phyloP scores from a whole-genome alignment of 2,888 invertebrate genomes.

The Cacoxenus indagator region DNA sequence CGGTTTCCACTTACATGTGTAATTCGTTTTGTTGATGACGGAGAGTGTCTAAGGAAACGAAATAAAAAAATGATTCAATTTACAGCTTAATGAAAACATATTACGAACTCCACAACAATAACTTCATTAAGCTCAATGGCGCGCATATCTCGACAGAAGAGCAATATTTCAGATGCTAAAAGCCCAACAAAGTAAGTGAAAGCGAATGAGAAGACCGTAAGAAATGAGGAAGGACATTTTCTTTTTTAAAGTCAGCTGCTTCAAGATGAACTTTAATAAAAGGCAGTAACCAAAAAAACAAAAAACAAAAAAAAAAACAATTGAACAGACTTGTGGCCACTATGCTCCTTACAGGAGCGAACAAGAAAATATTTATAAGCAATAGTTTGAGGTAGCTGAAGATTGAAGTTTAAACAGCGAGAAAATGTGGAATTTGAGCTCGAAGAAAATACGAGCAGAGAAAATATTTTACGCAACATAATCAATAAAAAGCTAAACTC shows the following conservation, averaged over 20 bases:
- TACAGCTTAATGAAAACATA: conserved; percentile 53
- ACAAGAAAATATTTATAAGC: too few relatives aligned
- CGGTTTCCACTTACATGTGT: background rate
- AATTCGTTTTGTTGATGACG: conserved; percentile 5
- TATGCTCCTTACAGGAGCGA: too few relatives aligned
- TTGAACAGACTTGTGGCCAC: too few relatives aligned
- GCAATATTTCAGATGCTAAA: conserved; percentile 40
- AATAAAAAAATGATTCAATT: conserved; percentile 41
- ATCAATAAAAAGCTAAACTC: conserved; percentile 56
- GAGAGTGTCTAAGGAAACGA: background rate
- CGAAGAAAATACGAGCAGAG: background rate
- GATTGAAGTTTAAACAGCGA: conserved; percentile 4
- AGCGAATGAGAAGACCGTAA: background rate
- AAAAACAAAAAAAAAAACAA: too few relatives aligned
- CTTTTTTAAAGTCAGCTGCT: background rate
- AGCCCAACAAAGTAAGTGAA: background rate
- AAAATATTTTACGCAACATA: conserved; percentile 42
- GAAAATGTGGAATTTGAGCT: background rate
- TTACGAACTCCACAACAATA: conserved; percentile 42
- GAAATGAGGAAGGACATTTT: background rate
- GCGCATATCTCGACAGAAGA: conserved; percentile 44
- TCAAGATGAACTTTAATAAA: too few relatives aligned
- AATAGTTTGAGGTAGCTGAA: background rate
- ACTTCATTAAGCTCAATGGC: conserved; percentile 52
- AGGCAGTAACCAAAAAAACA: too few relatives aligned